Evolutionary conservation across 2,797 vertebrate species (phyloP).

Genomic region (Sitta carolinensis): DNA sequence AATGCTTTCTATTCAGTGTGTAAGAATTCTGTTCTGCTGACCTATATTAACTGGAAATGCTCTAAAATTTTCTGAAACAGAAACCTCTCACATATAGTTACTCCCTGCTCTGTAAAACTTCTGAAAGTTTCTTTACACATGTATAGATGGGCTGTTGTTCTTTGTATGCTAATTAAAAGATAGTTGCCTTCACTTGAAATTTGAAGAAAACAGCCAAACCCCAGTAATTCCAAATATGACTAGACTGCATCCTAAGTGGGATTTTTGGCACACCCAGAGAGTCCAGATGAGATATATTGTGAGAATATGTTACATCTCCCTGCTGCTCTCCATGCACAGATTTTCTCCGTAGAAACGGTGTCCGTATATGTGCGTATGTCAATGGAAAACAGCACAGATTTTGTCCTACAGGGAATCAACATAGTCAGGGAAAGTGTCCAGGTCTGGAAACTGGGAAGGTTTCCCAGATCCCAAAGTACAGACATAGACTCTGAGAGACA

Average conservation of each 20-base stretch:
- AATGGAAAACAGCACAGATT: constrained; percentile 23
- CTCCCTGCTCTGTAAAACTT: neutral
- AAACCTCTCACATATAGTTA: neutral
- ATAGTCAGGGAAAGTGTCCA: constrained; percentile 12
- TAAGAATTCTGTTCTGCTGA: constrained; percentile 13
- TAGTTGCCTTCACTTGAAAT: neutral
- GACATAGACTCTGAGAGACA: neutral
- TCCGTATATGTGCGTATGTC: neutral
- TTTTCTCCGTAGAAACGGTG: constrained; percentile 3
- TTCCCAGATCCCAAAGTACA: constrained; percentile 53
- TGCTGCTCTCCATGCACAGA: neutral
- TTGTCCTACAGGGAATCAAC: constrained; percentile 16
- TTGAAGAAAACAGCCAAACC: neutral
- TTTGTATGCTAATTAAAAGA: neutral
- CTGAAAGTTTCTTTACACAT: neutral
- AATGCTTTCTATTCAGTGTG: constrained; percentile 44
- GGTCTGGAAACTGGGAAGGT: constrained; percentile 49
- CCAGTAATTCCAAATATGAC: neutral
- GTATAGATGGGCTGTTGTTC: neutral
- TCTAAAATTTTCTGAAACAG: constrained; percentile 15
- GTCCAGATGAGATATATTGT: neutral
- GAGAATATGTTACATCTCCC: neutral
- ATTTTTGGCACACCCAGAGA: neutral
- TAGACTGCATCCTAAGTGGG: neutral
- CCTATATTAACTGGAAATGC: constrained; percentile 31